Conservation (phyloP, 2,797 vertebrate genomes). For the Trachurus trachurus region DNA sequence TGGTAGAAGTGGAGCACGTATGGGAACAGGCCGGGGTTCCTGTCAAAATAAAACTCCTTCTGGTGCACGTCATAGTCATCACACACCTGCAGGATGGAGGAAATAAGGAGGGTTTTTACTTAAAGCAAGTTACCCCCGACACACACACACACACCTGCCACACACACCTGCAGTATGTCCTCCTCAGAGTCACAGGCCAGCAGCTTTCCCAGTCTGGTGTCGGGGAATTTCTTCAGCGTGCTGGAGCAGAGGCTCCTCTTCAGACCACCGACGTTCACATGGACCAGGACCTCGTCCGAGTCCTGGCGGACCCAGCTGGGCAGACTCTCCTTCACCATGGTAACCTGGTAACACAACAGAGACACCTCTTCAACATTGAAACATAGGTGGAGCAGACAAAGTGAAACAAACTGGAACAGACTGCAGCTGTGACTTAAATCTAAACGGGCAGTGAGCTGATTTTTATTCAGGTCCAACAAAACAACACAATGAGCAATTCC, state of each 20-base stretch:
- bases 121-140: not conserved
- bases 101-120: not conserved
- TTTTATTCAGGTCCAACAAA: too few relatives aligned
- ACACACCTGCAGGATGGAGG: conserved; percentile 86
- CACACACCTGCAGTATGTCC: conserved; percentile 90
- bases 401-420: not conserved
- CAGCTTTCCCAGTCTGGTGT: conserved; percentile 95
- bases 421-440: too few relatives aligned
- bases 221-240: conserved; percentile 92
- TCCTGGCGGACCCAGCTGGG: conserved; percentile 71
- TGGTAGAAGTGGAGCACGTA: conserved; percentile 97
- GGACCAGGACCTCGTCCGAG: conserved; percentile 84
- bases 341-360: conserved; percentile 22
- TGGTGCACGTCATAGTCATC: conserved; percentile 95
- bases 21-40: conserved; percentile 94
- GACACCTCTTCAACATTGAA: not conserved
- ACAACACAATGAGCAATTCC: too few relatives aligned
- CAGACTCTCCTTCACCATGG: conserved; percentile 89
- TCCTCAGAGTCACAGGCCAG: conserved; percentile 93
- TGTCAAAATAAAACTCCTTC: conserved; percentile 96
- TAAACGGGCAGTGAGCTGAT: too few relatives aligned
- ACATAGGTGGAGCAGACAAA: not conserved
- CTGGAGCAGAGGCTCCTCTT: conserved; percentile 91
- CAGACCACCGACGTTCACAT: conserved; percentile 95
- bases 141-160: too few relatives aligned